A percentile compares a stretch with the other conserved stretches of the same genome.
phyloP scores from a whole-genome alignment of 1,140 invertebrate genomes.

The Drosophila sturtevanti region DNA sequence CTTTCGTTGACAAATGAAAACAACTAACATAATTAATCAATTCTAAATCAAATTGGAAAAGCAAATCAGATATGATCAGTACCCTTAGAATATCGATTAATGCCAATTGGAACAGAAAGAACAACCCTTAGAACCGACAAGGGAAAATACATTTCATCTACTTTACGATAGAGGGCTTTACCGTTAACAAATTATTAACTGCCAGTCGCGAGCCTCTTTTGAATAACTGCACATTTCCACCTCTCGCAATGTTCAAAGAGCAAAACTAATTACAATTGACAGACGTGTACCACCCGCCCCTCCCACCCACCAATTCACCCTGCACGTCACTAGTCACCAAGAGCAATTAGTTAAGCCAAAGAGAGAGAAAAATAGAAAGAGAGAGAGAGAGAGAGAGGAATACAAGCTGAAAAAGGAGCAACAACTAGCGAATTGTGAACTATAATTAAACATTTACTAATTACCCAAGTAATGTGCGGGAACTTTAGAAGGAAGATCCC shows the following conservation, averaged over 20 bases:
- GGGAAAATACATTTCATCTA: neutral
- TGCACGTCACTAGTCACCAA: constrained; percentile 44
- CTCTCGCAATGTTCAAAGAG: constrained; percentile 57
- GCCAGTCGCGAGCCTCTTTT: neutral
- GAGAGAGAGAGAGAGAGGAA: constrained; percentile 23
- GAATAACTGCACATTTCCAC: constrained; percentile 44
- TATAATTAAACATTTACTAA: constrained; percentile 80
- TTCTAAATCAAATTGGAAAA: constrained; percentile 3
- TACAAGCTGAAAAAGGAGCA: constrained; percentile 42
- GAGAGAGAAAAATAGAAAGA: no score
- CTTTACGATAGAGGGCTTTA: constrained; percentile 39
- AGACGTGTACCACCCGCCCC: constrained; percentile 55
- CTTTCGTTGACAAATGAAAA: no score
- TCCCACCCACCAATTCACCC: constrained; percentile 27
- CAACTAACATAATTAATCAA: no score
- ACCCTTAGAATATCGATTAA: neutral
- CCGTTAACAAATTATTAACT: neutral
- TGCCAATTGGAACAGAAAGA: constrained; percentile 21
- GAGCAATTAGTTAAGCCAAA: constrained; percentile 76
- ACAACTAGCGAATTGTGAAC: constrained; percentile 62
- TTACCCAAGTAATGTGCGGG: constrained; percentile 60
- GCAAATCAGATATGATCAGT: neutral
- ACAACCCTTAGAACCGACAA: neutral
- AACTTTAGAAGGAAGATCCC: constrained; percentile 1
- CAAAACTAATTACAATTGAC: constrained; percentile 82